Evolutionary conservation across 1,140 invertebrate genomes (phyloP).

Genomic region (Marisa cornuarietis): DNA sequence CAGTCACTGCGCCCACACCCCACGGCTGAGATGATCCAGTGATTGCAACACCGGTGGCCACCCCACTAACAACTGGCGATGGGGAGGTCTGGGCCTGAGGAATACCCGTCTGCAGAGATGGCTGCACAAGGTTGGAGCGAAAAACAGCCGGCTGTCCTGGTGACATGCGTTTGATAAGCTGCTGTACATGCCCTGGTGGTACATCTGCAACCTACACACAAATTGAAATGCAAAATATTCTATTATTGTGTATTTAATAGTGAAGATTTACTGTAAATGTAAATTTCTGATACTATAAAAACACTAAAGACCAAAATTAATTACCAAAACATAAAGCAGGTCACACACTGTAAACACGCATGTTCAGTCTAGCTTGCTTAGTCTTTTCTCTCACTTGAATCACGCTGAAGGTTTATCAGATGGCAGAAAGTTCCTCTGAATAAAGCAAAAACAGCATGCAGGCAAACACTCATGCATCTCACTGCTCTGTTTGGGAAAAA

Average conservation of each 20-base stretch:
- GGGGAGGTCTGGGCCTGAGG: conserved; percentile 31
- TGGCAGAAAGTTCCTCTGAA: too few species aligned
- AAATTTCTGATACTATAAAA: background rate
- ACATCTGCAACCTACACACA: conserved; percentile 1
- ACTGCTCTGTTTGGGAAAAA: too few species aligned
- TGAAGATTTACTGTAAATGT: background rate
- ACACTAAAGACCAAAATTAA: background rate
- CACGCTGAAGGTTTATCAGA: too few species aligned
- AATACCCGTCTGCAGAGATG: conserved; percentile 22
- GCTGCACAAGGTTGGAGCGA: conserved; percentile 34
- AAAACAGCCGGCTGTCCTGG: conserved; percentile 23
- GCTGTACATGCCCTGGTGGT: conserved; percentile 75
- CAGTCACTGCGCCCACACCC: background rate
- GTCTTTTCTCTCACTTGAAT: too few species aligned
- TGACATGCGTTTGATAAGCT: conserved; percentile 86
- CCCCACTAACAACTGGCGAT: background rate
- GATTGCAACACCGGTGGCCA: background rate
- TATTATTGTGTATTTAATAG: background rate
- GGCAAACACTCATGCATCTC: too few species aligned
- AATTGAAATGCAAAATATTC: background rate
- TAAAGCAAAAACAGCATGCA: too few species aligned
- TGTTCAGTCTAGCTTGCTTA: too few species aligned
- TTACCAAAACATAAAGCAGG: background rate
- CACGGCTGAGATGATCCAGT: conserved; percentile 18
- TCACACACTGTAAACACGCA: background rate